Base-by-base conservation (phyloP, 2,888 invertebrate genomes). In the Drosophila vallismaia region DNA sequence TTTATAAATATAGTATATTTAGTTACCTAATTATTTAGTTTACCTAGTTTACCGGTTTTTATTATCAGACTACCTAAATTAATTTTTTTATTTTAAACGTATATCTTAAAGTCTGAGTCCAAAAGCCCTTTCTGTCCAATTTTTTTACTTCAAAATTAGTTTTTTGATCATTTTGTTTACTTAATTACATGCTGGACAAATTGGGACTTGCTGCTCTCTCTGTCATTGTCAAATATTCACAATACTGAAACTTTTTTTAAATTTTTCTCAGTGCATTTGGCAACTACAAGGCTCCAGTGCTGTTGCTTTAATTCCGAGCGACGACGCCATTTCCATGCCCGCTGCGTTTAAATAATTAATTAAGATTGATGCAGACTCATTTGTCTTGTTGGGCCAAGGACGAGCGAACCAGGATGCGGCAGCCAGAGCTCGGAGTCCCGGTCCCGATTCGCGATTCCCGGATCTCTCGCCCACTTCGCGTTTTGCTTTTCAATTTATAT, bases 341-440 rank as follows among this genome's bases (percentile, higher is more conserved):
- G 86, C 70, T 88, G 86, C 88, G 88, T 87, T 85, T 85, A 85
- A 85, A 85, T 85, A 85, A 85, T 85, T 85, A 85, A 87, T 87
- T 87, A 87, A 87, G 86, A 87, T 87, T 86, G 87, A 87, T 87
- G 86, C 86, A 83, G 86, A 86, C 86, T 79, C 85, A 87, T 87
- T 87, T 87, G 86, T 87, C 85, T 81, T 76, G 79, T 74, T 73
- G 71, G 79, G 74, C 76, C 72, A 74, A 79, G 78, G 75, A 79
- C 64, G 82, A 29, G 36, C 48, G 46, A 44, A 10, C 36, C 53
- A 70, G 67, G 50, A 64, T 46, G 57, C 49, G 57, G 46, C 40
- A 10, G 19, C 51, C 38, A n/a, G 36, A 2, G 10, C 31, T 3
- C 26, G 29, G 33, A 26, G 31, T 33, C 10, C 14, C 12, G 14